Evolutionary conservation across 2,888 invertebrate species (phyloP).

Genomic region (Monochamus alternatus): DNA sequence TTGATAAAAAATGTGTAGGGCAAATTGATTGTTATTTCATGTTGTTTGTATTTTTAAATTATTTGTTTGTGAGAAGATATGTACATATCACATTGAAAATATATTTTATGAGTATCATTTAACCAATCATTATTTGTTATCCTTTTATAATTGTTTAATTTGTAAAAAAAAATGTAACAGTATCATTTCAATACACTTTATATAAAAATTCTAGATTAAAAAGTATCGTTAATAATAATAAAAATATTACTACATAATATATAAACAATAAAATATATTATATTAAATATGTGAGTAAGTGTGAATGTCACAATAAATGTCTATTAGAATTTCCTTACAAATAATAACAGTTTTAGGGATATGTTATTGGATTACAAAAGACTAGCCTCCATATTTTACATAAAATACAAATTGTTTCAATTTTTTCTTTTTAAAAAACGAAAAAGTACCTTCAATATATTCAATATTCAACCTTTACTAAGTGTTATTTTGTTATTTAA

Average conservation of each 20-base stretch:
- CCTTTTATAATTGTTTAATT: background rate
- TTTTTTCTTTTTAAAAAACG: no score
- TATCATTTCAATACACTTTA: background rate
- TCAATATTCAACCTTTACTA: no score
- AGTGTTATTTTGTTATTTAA: no score
- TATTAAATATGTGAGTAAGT: background rate
- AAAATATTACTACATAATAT: background rate
- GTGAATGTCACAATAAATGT: no score
- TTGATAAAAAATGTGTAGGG: slow-evolving; percentile 16
- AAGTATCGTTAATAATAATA: background rate
- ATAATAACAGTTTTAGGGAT: no score
- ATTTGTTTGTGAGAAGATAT: slow-evolving; percentile 4
- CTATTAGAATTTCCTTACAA: no score
- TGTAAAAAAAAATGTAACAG: background rate
- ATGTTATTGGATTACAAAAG: no score
- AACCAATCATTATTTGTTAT: background rate
- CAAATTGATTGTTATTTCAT: slow-evolving; percentile 9
- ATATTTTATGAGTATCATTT: no score
- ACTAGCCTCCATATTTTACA: no score
- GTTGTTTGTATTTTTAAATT: slow-evolving; percentile 25
- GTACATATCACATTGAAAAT: no score
- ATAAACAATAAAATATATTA: background rate
- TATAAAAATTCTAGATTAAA: background rate
- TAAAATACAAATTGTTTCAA: no score
- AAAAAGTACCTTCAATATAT: no score